Conservation (phyloP, 2,113 vertebrate genomes). For the Cynopterus brachyotis region DNA sequence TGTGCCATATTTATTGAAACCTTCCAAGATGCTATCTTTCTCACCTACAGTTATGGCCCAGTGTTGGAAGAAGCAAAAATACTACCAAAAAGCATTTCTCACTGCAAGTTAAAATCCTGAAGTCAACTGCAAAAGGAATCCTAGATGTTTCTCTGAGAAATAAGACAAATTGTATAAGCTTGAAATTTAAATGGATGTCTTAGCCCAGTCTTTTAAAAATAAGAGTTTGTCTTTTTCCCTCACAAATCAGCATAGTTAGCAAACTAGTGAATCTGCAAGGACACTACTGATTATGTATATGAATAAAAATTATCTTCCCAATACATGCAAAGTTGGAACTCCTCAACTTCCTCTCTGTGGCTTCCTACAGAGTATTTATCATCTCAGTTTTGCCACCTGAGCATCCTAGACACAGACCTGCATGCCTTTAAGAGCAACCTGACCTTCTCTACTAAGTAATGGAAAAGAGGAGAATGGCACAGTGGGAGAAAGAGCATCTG, state of each 20-base stretch:
- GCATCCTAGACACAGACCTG: background rate
- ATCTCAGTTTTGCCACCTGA: background rate
- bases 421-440: background rate
- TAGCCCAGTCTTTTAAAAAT: background rate
- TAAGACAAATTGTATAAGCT: background rate
- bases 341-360: no score
- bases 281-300: background rate
- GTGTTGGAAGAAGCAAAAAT: background rate
- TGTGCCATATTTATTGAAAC: background rate
- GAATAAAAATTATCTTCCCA: background rate
- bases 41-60: background rate
- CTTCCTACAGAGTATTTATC: background rate
- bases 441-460: background rate
- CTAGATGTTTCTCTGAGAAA: background rate
- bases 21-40: background rate
- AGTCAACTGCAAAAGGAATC: background rate
- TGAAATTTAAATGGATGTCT: background rate
- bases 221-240: background rate
- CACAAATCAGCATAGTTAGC: background rate
- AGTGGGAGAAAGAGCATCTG: background rate
- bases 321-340: background rate
- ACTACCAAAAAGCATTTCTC: background rate
- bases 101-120: background rate
- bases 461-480: background rate
- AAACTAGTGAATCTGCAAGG: background rate